Percentiles rank a stretch among this genome's conserved stretches.
phyloP scores from a whole-genome alignment of 2,113 vertebrate genomes.

The Thalassarche chlororhynchos region DNA sequence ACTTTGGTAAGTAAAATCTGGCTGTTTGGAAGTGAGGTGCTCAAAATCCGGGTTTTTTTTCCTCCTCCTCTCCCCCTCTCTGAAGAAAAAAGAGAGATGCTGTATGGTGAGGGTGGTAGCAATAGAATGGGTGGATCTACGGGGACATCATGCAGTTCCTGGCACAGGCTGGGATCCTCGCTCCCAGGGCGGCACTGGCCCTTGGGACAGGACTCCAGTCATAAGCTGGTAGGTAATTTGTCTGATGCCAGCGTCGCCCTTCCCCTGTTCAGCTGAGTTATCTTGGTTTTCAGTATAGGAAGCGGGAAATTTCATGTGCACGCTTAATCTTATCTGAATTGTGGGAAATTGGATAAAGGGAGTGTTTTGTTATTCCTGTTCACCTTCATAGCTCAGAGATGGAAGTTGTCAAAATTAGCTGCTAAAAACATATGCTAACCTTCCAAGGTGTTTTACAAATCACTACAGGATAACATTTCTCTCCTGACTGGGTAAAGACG shows the following conservation, averaged over 20 bases:
- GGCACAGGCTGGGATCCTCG: neutral
- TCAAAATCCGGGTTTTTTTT: neutral
- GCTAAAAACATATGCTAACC: neutral
- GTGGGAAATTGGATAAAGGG: neutral
- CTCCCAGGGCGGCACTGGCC: neutral
- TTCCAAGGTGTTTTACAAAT: neutral
- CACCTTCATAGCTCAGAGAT: neutral
- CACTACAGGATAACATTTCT: neutral
- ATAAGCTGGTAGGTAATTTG: neutral
- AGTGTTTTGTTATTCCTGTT: neutral
- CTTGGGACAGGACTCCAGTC: neutral
- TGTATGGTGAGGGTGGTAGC: neutral
- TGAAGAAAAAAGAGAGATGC: neutral
- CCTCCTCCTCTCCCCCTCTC: neutral
- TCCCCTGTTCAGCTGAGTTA: neutral
- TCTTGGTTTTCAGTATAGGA: neutral
- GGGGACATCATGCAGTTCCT: neutral
- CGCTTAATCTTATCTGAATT: neutral
- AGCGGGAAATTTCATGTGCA: neutral
- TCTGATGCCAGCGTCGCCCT: neutral
- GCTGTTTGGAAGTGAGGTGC: neutral
- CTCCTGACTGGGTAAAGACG: neutral
- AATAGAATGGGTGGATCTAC: neutral
- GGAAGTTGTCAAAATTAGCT: slow-evolving; percentile 9
- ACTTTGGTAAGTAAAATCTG: neutral